Conservation (phyloP, 2,797 vertebrate genomes). For the Urosaurus nigricauda region DNA sequence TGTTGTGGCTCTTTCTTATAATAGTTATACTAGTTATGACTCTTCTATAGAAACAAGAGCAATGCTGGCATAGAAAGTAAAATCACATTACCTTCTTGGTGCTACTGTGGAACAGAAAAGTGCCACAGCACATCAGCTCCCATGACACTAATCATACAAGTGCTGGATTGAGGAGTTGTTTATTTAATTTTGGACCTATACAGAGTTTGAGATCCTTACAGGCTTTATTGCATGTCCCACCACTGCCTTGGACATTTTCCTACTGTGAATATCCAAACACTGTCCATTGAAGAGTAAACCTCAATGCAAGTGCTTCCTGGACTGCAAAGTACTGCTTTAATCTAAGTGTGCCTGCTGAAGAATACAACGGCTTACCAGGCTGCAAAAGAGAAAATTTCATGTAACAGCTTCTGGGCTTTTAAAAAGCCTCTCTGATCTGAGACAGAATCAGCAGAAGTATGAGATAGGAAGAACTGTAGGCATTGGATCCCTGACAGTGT, state of each 20-base stretch:
- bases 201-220: background rate
- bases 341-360: background rate
- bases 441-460: background rate
- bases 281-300: background rate
- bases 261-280: background rate
- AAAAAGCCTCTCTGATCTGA: background rate
- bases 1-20: background rate
- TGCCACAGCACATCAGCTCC: background rate
- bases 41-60: too few species aligned
- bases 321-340: background rate
- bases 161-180: background rate
- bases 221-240: too few species aligned
- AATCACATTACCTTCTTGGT: too few species aligned
- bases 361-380: background rate
- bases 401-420: background rate
- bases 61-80: background rate
- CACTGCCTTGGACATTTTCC: too few species aligned
- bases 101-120: too few species aligned
- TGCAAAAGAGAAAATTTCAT: background rate
- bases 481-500: background rate
- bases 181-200: background rate
- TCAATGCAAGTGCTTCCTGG: background rate
- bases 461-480: background rate
- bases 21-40: background rate
- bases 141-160: background rate